Base-by-base conservation (phyloP, 2,797 vertebrate genomes). In the Odontamblyopus lacepedii region DNA sequence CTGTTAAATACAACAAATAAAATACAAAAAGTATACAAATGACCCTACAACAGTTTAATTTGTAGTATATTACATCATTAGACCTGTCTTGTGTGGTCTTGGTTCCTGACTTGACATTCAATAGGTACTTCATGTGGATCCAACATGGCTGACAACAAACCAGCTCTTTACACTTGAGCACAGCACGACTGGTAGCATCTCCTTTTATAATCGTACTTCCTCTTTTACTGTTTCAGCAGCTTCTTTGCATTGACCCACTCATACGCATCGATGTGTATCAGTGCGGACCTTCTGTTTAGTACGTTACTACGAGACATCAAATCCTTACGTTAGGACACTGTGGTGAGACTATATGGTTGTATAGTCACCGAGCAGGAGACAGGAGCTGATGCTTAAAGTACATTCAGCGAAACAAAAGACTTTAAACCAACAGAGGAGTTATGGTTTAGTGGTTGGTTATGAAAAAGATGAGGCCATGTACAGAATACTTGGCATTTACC, bases 361-460 rank as follows among this genome's bases (percentile, higher is more conserved):
- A 23, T 12, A 23, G 5, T 26, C 23, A 76, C 64, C 74, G 77
- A 83, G 59, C 70, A 64, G 9, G 9, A 19, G 73, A 67, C 27
- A 65, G 11, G 23, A 48, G n/a, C 6, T 51, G 67, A 73, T 16
- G 38, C 48, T 19, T 65, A 66, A 11, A 65, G 35, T 27, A 38
- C 23, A 15, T 50, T 26, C 12, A 15, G 12, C 18, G n/a, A 35
- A 44, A 3, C 11, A 12, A 63, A 63, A 18, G 60, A 35, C 41
- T 4, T 62, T 8, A 62, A 62, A 4, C 35, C 19, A 23, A 11
- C 13, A 9, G 19, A 63, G 8, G n/a, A 7, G 15, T 7, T 32
- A 55, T 4, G 16, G 4, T 57, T n/a, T 48, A 5, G 11, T 16
- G 26, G 7, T 35, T 38, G 4, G 23, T 41, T 19, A 19, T n/a